A percentile compares a stretch with the other conserved stretches of the same genome.
These are phyloP conservation scores for Pristionchus pacificus DNA, from an alignment of 1,140 invertebrate genomes.

Conservation along the genomic window DNA sequence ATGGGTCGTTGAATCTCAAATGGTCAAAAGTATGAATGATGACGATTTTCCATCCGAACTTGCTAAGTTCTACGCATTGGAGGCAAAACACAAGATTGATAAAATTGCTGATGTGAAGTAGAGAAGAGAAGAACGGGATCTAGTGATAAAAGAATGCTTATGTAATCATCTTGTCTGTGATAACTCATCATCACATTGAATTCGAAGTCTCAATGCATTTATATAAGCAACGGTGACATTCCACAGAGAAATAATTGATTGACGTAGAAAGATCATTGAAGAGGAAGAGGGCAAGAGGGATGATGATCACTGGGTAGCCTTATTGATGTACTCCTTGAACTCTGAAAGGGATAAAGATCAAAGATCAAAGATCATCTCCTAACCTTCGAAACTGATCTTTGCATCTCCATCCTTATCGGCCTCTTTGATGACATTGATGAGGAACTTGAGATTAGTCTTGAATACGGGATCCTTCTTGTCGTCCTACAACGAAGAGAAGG, in stretches of 20 bases:
- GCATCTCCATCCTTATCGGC: slow-evolving; percentile 57
- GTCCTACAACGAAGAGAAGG: slow-evolving; percentile 34
- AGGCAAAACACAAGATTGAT: too few species aligned
- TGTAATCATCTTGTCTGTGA: too few species aligned
- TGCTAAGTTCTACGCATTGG: too few species aligned
- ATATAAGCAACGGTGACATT: too few species aligned
- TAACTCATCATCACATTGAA: too few species aligned
- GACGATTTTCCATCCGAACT: too few species aligned
- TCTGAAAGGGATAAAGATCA: slow-evolving; percentile 29
- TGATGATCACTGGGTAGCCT: slow-evolving; percentile 18
- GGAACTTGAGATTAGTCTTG: slow-evolving; percentile 54
- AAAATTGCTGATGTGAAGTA: too few species aligned
- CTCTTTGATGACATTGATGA: slow-evolving; percentile 52
- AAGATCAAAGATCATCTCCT: not conserved
- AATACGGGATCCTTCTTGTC: slow-evolving; percentile 54
- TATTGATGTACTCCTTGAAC: slow-evolving; percentile 41
- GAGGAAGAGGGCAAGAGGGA: not conserved
- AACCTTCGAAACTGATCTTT: slow-evolving; percentile 57
- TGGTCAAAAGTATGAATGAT: too few species aligned
- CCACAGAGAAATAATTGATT: not conserved
- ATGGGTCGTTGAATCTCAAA: too few species aligned
- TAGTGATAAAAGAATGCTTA: too few species aligned
- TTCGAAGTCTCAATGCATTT: too few species aligned
- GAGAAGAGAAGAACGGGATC: too few species aligned
- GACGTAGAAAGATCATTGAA: not conserved